Conservation (phyloP, 2,797 vertebrate species). For the Xyrichtys novacula region DNA sequence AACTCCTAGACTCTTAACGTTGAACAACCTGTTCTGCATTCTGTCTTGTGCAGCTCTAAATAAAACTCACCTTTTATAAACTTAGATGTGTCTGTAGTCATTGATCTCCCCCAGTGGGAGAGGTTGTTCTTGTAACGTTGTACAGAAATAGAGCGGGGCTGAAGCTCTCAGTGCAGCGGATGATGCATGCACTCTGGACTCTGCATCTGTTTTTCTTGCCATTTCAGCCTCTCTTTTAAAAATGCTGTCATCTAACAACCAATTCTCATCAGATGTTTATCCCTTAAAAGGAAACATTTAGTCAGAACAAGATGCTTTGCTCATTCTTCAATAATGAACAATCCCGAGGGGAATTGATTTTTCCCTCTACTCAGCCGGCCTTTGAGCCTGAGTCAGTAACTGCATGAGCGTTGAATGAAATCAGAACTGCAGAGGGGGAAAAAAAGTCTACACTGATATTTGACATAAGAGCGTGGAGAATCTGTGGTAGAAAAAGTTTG, state of each 20-base stretch:
- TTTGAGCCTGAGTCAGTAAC: conserved; percentile 39
- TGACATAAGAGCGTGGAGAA: conserved; percentile 27
- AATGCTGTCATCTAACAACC: conserved; percentile 77
- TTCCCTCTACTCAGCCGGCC: conserved; percentile 45
- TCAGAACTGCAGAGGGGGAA: conserved; percentile 17
- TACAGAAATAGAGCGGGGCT: conserved; percentile 62
- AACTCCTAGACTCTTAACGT: conserved; percentile 37
- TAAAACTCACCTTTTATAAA: conserved; percentile 64
- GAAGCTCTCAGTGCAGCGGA: conserved; percentile 47
- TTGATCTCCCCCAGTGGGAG: conserved; percentile 58
- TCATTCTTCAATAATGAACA: conserved; percentile 79
- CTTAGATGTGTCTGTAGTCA: conserved; percentile 58
- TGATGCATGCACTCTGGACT: conserved; percentile 62
- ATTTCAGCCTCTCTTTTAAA: conserved; percentile 52
- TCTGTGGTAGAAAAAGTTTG: conserved; percentile 11
- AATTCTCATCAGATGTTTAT: conserved; percentile 78
- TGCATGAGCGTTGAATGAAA: conserved; percentile 35
- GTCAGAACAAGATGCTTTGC: conserved; percentile 65
- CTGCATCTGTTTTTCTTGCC: conserved; percentile 47
- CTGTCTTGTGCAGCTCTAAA: conserved; percentile 64
- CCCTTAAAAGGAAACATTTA: conserved; percentile 83
- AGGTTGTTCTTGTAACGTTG: conserved; percentile 38
- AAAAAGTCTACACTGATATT: conserved; percentile 24
- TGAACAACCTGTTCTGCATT: conserved; percentile 35
- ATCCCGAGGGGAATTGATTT: conserved; percentile 58